Base-by-base conservation (phyloP, 1,140 invertebrate genomes). In the Bombus sylvicola region DNA sequence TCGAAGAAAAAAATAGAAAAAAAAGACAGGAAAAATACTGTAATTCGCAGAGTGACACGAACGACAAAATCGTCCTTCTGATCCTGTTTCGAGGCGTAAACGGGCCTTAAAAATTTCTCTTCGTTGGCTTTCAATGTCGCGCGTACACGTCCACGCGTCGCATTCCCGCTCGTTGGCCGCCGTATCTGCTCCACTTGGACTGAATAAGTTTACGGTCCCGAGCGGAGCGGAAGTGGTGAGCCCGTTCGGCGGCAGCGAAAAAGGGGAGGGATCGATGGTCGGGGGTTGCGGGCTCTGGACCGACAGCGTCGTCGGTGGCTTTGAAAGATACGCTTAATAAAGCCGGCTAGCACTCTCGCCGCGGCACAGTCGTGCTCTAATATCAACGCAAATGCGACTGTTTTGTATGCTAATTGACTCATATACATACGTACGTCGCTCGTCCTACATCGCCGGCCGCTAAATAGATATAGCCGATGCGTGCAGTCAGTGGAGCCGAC, bases 331-430 rank as follows among this genome's bases (percentile, higher is more conserved):
- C 71, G 69, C 69, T 90, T 91, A 91, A 88, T 90, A 90, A 86
- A 91, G 80, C 80, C 76, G 39, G 76, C 64, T 68, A 59, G 41
- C 77, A 66, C 57, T 85, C 74, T 69, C 81, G 22, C 72, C 18
- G 15, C 64, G 66, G 77, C 39, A 41, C 78, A 68, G 77, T 39
- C 64, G 75, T 66, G 86, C 69, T 90, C 91, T 92, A 92, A 92
- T 92, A 92, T 92, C 90, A 90, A 91, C 88, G 91, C 90, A 92
- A 92, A 92, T 92, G 85, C 91, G 66, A 92, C 90, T 91, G 90
- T 91, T 92, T 92, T 92, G 91, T 92, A 92, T 92, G 91, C 91
- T 92, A 92, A 92, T 92, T 92, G 90, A 86, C 91, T 92, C 87
- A 85, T 91, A 91, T 92, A 92, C 90, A 92, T 91, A 91, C 88